phyloP scores from a whole-genome alignment of 1,140 invertebrate genomes.

The Tetramorium simillimum region DNA sequence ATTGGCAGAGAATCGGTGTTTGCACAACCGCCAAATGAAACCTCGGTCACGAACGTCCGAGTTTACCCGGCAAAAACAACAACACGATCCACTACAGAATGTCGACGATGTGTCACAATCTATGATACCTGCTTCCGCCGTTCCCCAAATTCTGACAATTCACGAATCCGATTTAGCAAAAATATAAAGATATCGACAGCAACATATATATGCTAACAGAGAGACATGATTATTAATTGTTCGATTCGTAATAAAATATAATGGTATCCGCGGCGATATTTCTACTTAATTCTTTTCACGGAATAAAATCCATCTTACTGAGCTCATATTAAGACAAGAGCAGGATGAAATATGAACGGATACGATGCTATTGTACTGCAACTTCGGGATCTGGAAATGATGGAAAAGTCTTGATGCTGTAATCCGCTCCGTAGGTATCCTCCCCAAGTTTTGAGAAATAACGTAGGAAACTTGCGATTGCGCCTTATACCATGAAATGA shows the following conservation, averaged over 20 bases:
- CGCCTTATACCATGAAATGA: background rate
- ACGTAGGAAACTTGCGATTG: background rate
- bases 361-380: background rate
- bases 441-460: conserved; percentile 5
- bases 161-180: conserved; percentile 5
- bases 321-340: conserved; percentile 18
- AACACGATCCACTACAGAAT: conserved; percentile 26
- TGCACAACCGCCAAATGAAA: conserved; percentile 74
- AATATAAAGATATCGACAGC: conserved; percentile 17
- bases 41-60: conserved; percentile 28
- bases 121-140: conserved; percentile 25
- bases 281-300: conserved; percentile 1
- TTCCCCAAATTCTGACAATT: conserved; percentile 12
- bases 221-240: conserved; percentile 28
- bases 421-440: conserved; percentile 4
- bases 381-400: conserved; percentile 24
- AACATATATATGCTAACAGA: background rate
- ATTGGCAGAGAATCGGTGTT: conserved; percentile 72
- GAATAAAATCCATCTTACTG: background rate
- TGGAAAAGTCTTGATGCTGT: background rate
- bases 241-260: background rate
- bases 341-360: conserved; percentile 29
- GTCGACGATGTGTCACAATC: conserved; percentile 63
- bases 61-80: conserved; percentile 70
- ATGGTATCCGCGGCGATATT: background rate